Percentiles rank a stretch among this genome's conserved stretches.
Evolutionary conservation across 2,797 vertebrate genomes (phyloP).

Genomic region (Myotis findleyi): DNA sequence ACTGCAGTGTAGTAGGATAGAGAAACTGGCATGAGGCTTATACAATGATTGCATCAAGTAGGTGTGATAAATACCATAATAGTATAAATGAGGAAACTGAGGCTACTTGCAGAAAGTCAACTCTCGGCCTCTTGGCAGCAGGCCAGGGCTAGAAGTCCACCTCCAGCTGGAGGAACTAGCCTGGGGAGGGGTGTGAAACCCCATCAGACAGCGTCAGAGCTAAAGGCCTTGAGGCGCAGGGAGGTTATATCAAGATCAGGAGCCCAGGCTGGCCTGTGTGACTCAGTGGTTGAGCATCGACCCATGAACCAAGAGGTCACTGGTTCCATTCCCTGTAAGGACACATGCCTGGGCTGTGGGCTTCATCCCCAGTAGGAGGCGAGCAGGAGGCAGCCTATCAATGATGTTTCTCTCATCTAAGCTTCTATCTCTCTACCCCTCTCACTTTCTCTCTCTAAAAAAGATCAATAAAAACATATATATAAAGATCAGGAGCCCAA

Average conservation of each 20-base stretch:
- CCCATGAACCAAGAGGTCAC: too few relatives aligned
- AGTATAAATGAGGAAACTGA: background rate
- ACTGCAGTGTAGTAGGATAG: background rate
- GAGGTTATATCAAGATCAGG: background rate
- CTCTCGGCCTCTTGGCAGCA: background rate
- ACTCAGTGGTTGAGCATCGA: too few relatives aligned
- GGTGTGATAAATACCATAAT: background rate
- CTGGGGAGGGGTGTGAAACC: background rate
- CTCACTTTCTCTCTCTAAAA: too few relatives aligned
- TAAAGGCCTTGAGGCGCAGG: background rate
- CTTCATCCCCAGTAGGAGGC: too few relatives aligned
- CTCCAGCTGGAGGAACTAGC: background rate
- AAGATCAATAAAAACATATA: too few relatives aligned
- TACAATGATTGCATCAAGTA: background rate
- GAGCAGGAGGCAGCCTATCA: too few relatives aligned
- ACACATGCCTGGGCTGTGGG: too few relatives aligned
- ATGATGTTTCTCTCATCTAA: too few relatives aligned
- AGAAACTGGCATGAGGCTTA: background rate
- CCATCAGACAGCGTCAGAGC: background rate
- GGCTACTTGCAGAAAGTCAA: background rate
- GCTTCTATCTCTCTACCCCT: too few relatives aligned
- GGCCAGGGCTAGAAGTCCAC: background rate
- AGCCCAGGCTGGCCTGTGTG: background rate
- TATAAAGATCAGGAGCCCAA: background rate
- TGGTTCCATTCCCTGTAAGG: too few relatives aligned